phyloP scores from a whole-genome alignment of 1,140 invertebrate genomes.

The Zophobas morio region DNA sequence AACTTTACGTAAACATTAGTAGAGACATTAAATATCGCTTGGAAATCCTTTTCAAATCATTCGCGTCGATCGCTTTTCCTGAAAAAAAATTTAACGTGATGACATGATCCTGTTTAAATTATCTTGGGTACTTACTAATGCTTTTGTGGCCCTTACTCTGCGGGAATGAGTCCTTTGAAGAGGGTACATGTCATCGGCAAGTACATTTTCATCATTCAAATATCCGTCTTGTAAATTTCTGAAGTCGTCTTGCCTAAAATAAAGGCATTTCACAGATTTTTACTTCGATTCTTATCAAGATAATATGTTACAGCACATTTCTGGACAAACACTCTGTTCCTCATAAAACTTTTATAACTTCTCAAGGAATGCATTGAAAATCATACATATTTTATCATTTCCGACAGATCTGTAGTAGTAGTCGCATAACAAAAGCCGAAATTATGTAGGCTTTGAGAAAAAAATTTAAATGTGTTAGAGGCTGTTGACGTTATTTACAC shows the following conservation, averaged over 20 bases:
- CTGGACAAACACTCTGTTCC: neutral
- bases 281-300: too few relatives aligned
- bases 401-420: too few relatives aligned
- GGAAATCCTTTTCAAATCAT: constrained; percentile 31
- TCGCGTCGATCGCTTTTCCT: constrained; percentile 39
- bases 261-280: constrained; percentile 4
- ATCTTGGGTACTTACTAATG: constrained; percentile 28
- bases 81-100: neutral
- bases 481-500: too few relatives aligned
- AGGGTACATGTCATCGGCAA: constrained; percentile 45
- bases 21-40: constrained; percentile 6
- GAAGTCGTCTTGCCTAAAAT: constrained; percentile 36
- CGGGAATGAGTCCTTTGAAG: constrained; percentile 7
- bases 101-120: too few relatives aligned
- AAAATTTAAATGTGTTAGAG: too few relatives aligned
- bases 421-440: too few relatives aligned
- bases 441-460: too few relatives aligned
- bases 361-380: too few relatives aligned
- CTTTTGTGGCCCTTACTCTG: constrained; percentile 40
- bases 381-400: too few relatives aligned
- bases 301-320: too few relatives aligned
- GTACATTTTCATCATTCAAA: constrained; percentile 30
- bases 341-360: constrained; percentile 14
- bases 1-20: constrained; percentile 1
- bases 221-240: constrained; percentile 26